phyloP scores from a whole-genome alignment of 1,140 invertebrate genomes.

The Brachionus angularis region DNA sequence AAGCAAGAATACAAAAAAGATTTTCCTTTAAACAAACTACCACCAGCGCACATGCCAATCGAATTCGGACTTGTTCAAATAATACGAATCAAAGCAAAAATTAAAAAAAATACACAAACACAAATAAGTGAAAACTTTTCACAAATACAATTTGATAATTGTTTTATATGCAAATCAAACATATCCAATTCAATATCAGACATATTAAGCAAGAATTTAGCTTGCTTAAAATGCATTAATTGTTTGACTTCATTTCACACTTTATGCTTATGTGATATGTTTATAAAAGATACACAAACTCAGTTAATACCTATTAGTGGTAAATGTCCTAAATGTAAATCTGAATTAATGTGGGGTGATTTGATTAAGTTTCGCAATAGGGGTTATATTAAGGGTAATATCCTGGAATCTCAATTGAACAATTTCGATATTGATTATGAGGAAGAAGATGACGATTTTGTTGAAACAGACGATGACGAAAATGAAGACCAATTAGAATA shows the following conservation, averaged over 20 bases:
- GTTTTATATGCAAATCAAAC: constrained; percentile 27
- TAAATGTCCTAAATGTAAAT: constrained; percentile 16
- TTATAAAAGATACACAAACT: neutral
- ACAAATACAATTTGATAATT: neutral
- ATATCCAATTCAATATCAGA: neutral
- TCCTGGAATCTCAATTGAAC: neutral
- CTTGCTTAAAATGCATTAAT: constrained; percentile 27
- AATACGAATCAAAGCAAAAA: constrained; percentile 5
- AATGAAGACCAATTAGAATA: neutral
- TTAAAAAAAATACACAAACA: constrained; percentile 26
- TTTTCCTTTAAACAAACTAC: constrained; percentile 51
- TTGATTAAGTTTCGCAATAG: constrained; percentile 22
- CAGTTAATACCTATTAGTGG: constrained; percentile 33
- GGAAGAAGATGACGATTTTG: constrained; percentile 5
- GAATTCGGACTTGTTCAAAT: constrained; percentile 39
- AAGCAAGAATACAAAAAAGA: constrained; percentile 61
- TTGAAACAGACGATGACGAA: neutral
- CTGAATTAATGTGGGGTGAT: constrained; percentile 41
- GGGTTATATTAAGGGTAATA: neutral
- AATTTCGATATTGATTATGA: constrained; percentile 34
- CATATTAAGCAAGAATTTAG: constrained; percentile 20
- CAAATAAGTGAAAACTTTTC: neutral
- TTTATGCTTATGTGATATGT: constrained; percentile 26
- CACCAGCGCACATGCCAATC: constrained; percentile 80
- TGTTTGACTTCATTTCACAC: constrained; percentile 22